Base-by-base conservation (phyloP, 2,888 invertebrate species). In the Dasypolia templi region DNA sequence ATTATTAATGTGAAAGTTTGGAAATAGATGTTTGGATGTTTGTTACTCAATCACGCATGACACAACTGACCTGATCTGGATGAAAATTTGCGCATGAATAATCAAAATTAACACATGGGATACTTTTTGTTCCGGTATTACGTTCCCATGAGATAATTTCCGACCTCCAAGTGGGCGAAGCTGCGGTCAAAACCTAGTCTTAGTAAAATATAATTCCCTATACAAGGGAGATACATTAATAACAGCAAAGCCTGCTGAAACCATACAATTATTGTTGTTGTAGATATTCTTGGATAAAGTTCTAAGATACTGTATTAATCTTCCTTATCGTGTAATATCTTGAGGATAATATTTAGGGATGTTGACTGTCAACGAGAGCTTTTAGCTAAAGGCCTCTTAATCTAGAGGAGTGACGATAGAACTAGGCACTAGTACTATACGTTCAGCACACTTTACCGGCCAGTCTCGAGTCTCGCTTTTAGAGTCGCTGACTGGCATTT, bases 311-410 rank as follows among this genome's bases (percentile, higher is more conserved):
- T 11, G 51, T 32, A 51, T 35, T 78, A 75, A 78, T 75, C 82
- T 66, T 67, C 29, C 17, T 35, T 51, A 69, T 19, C 49, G 22
- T 63, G n/a, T 62, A 39, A 51, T 64, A 55, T 77, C 78, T 70
- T 46, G 35, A 29, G 22, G 61, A 58, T 68, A 62, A 78, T 61
- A 83, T 69, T 68, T 58, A 68, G 19, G 56, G 35, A 78, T 68
- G 56, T 46, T 17, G 19, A 26, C 32, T 68, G 83, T 83, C 79
- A 75, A 32, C 76, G 11, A 29, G 32, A 59, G 44, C 56, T 78
- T 63, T 55, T 12, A 49, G 42, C n/a, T 14, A 3, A 17, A 29
- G 35, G 63, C 12, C 9, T 64, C 32, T 29, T 14, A 32, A 17
- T 26, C 44, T 19, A 53, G 53, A 55, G 12, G 14, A 35, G 63